phyloP scores from a whole-genome alignment of 1,140 invertebrate species.

The Drosophila nasuta region DNA sequence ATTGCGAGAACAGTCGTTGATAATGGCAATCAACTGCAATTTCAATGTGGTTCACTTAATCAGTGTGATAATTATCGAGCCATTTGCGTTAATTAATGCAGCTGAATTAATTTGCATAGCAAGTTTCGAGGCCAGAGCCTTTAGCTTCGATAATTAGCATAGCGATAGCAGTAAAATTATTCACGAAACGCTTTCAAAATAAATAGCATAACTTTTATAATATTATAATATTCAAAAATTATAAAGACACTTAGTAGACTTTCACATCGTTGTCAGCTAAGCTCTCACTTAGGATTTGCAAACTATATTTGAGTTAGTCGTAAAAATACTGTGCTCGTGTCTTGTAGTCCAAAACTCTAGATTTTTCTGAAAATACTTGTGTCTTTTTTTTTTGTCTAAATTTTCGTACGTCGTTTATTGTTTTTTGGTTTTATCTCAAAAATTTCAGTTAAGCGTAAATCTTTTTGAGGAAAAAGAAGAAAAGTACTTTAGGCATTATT shows the following conservation, averaged over 20 bases:
- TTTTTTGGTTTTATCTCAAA: background rate
- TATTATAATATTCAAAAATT: too few species aligned
- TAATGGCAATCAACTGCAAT: constrained; percentile 46
- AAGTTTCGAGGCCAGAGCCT: background rate
- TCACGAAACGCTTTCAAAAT: too few species aligned
- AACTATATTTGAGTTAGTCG: background rate
- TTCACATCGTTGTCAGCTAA: too few species aligned
- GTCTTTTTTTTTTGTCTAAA: constrained; percentile 16
- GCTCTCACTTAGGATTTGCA: background rate
- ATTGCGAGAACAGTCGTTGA: constrained; percentile 19
- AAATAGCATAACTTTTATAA: too few species aligned
- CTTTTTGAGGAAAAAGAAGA: background rate
- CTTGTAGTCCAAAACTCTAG: constrained; percentile 3
- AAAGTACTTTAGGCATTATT: background rate
- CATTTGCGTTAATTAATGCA: constrained; percentile 66
- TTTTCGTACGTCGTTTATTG: constrained; percentile 13
- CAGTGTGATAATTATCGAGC: constrained; percentile 46
- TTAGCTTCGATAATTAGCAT: constrained; percentile 17
- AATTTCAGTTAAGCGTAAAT: background rate
- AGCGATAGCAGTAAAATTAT: constrained; percentile 3
- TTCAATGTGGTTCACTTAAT: constrained; percentile 58
- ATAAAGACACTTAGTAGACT: too few species aligned
- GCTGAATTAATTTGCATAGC: constrained; percentile 25
- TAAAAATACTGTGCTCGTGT: constrained; percentile 2
- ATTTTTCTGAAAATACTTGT: constrained; percentile 20